These are phyloP conservation scores for Hydropsyche betteni DNA, from an alignment of 2,888 invertebrate genomes.

Conservation along the genomic window DNA sequence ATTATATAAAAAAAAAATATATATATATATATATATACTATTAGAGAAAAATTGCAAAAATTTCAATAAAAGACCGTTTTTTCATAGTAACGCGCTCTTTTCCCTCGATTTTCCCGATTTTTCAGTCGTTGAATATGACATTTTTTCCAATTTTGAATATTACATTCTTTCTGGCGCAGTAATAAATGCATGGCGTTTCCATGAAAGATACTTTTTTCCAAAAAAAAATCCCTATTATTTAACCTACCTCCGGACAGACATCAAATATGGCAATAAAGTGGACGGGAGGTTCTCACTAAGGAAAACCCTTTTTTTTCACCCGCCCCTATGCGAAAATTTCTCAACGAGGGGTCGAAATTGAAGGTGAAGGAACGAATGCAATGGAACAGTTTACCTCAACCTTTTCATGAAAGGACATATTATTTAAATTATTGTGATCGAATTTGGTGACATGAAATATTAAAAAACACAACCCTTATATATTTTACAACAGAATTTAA, in stretches of 20 bases:
- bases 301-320: conserved; percentile 33
- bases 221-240: conserved; percentile 29
- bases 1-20: too few species aligned
- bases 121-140: too few species aligned
- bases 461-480: too few species aligned
- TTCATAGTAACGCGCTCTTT: not conserved
- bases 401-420: too few species aligned
- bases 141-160: too few species aligned
- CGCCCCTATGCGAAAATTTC: conserved; percentile 4
- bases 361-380: conserved; percentile 37
- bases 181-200: not conserved
- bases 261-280: conserved; percentile 41
- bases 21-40: too few species aligned
- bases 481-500: too few species aligned
- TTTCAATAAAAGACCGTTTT: not conserved
- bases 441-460: too few species aligned
- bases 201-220: not conserved
- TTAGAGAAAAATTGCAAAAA: too few species aligned
- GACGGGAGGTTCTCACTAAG: not conserved
- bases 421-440: too few species aligned
- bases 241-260: conserved; percentile 34
- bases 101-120: not conserved
- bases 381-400: conserved; percentile 18
- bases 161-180: not conserved
- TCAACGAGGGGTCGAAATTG: conserved; percentile 24